Conservation (phyloP, 2,797 vertebrate genomes). For the Apogon hyalosoma region DNA sequence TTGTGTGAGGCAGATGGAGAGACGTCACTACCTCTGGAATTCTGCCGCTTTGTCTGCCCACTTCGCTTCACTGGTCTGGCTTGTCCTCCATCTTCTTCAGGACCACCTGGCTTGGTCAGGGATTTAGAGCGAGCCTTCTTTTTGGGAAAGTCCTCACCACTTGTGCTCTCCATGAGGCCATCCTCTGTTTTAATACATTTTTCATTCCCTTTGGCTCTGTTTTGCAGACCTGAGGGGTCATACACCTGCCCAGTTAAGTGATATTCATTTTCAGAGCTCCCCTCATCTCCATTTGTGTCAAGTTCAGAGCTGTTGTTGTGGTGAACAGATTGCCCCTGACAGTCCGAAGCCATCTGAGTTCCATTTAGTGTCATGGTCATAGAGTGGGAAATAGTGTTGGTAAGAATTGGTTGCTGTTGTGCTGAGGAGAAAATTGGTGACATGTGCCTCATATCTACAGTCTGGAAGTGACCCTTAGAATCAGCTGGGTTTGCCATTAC, state of each 20-base stretch:
- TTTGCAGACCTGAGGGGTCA: constrained; percentile 66
- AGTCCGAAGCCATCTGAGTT: constrained; percentile 87
- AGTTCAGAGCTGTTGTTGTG: constrained; percentile 84
- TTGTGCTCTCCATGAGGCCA: constrained; percentile 80
- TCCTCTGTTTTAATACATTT: constrained; percentile 86
- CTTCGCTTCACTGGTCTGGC: constrained; percentile 87
- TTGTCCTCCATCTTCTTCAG: constrained; percentile 86
- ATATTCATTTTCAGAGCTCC: constrained; percentile 85
- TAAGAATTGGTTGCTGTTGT: constrained; percentile 80
- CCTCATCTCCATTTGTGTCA: constrained; percentile 84
- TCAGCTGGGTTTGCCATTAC: constrained; percentile 84
- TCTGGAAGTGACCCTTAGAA: constrained; percentile 90
- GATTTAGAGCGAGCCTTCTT: constrained; percentile 90
- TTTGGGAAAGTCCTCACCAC: constrained; percentile 85
- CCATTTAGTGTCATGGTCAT: constrained; percentile 91
- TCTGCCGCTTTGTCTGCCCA: constrained; percentile 89
- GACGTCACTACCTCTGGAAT: constrained; percentile 87
- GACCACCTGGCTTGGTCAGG: constrained; percentile 79
- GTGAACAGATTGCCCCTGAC: constrained; percentile 83
- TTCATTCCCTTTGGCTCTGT: constrained; percentile 73
- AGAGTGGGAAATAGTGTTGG: constrained; percentile 84
- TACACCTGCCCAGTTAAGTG: constrained; percentile 83
- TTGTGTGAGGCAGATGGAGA: constrained; percentile 86
- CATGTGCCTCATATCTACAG: constrained; percentile 88
- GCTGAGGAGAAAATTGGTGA: constrained; percentile 88